Evolutionary conservation across 2,113 vertebrate species (phyloP).

Genomic region (Phycodurus eques): DNA sequence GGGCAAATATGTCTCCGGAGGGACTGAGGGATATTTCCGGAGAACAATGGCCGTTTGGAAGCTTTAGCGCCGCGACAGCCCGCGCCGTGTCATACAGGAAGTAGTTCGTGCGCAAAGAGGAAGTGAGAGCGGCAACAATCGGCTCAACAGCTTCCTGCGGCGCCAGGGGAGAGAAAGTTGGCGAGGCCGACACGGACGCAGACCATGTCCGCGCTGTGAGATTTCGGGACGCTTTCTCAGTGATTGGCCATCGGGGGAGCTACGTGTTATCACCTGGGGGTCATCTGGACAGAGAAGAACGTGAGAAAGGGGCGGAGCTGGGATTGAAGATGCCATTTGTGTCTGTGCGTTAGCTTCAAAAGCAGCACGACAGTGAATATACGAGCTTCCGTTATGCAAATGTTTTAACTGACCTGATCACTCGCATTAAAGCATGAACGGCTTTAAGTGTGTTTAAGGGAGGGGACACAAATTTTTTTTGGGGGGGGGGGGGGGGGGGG

Average conservation of each 20-base stretch:
- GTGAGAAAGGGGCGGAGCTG: too few species aligned
- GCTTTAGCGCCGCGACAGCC: conserved; percentile 30
- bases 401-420: too few species aligned
- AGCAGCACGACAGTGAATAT: too few species aligned
- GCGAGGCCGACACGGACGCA: background rate
- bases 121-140: conserved; percentile 64
- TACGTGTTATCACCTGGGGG: too few species aligned
- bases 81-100: conserved; percentile 57
- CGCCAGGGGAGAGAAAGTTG: background rate
- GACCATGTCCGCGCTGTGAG: background rate
- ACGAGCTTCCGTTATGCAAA: too few species aligned
- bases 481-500: too few species aligned
- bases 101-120: conserved; percentile 46
- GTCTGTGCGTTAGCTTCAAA: too few species aligned
- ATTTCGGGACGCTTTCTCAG: background rate
- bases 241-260: background rate
- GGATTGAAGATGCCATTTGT: too few species aligned
- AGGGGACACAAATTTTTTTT: too few species aligned
- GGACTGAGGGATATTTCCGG: conserved; percentile 54
- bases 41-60: conserved; percentile 64
- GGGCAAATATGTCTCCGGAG: conserved; percentile 25
- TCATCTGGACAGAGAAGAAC: too few species aligned
- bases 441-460: too few species aligned
- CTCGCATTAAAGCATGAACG: too few species aligned
- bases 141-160: conserved; percentile 65